Conservation (phyloP, 2,113 vertebrate genomes). For the Dermatemys mawii region DNA sequence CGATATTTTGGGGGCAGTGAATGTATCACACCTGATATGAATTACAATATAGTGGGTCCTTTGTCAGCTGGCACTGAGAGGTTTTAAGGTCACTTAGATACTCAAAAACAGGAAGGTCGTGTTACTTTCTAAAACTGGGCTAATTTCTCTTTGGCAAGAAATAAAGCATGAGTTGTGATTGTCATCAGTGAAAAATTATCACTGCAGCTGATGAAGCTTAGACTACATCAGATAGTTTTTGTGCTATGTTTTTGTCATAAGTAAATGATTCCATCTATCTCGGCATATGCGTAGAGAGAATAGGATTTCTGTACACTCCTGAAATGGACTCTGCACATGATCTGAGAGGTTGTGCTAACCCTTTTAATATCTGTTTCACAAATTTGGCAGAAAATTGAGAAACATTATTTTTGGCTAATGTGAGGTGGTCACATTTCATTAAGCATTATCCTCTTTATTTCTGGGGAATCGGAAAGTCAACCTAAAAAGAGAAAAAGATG, state of each 20-base stretch:
- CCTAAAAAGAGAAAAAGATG: accelerated
- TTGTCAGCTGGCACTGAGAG: neutral
- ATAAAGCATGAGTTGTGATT: neutral
- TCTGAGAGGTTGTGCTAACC: neutral
- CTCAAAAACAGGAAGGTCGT: neutral
- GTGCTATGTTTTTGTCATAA: neutral
- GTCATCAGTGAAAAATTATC: neutral
- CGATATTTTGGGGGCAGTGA: neutral
- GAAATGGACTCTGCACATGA: accelerated
- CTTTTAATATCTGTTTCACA: neutral
- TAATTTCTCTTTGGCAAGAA: neutral
- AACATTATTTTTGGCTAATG: neutral
- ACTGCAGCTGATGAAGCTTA: neutral
- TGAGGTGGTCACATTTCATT: neutral
- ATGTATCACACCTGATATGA: neutral
- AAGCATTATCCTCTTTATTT: neutral
- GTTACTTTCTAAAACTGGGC: neutral
- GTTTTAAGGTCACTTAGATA: neutral
- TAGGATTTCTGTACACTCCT: neutral
- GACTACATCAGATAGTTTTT: neutral
- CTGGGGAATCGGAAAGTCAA: neutral
- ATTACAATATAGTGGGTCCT: neutral
- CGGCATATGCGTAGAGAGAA: neutral
- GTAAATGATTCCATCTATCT: neutral
- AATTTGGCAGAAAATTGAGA: neutral